These are phyloP conservation scores for Chromis chromis DNA, from an alignment of 2,797 vertebrate species.

Conservation along the genomic window DNA sequence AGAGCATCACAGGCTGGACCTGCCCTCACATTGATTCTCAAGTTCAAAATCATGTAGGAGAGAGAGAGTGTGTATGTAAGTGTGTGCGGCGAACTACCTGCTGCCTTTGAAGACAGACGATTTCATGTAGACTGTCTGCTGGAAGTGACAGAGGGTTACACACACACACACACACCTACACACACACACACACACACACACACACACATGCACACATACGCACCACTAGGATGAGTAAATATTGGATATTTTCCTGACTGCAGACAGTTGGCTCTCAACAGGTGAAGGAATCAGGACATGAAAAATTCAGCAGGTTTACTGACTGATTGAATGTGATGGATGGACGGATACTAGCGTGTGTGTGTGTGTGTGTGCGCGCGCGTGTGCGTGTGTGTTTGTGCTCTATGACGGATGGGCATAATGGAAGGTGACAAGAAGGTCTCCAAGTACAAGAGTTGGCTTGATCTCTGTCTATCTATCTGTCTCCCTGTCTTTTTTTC, in stretches of 20 bases:
- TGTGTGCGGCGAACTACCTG: slow-evolving; percentile 14
- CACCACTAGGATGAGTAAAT: slow-evolving; percentile 49
- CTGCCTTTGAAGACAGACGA: slow-evolving; percentile 56
- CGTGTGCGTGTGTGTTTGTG: slow-evolving; percentile 1
- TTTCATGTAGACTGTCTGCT: slow-evolving; percentile 52
- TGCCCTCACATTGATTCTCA: slow-evolving; percentile 60
- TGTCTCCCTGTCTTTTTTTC: background rate
- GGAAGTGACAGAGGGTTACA: slow-evolving; percentile 29
- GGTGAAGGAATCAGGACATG: slow-evolving; percentile 58
- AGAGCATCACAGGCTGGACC: slow-evolving; percentile 66
- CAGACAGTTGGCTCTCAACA: slow-evolving; percentile 55
- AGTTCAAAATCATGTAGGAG: slow-evolving; percentile 51
- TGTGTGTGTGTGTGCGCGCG: background rate
- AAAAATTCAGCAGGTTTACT: slow-evolving; percentile 62
- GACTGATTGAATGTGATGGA: slow-evolving; percentile 53
- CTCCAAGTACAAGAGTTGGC: slow-evolving; percentile 25
- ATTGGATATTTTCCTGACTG: slow-evolving; percentile 50
- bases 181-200: background rate
- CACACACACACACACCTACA: background rate
- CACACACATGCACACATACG: background rate
- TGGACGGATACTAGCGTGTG: slow-evolving; percentile 16
- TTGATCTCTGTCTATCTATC: slow-evolving; percentile 10
- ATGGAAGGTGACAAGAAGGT: slow-evolving; percentile 23
- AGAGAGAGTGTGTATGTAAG: slow-evolving; percentile 12
- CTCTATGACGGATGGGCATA: slow-evolving; percentile 39